A percentile compares a stretch with the other conserved stretches of the same genome.
phyloP scores from a whole-genome alignment of 2,113 vertebrate genomes.

The Phalacrocorax aristotelis region DNA sequence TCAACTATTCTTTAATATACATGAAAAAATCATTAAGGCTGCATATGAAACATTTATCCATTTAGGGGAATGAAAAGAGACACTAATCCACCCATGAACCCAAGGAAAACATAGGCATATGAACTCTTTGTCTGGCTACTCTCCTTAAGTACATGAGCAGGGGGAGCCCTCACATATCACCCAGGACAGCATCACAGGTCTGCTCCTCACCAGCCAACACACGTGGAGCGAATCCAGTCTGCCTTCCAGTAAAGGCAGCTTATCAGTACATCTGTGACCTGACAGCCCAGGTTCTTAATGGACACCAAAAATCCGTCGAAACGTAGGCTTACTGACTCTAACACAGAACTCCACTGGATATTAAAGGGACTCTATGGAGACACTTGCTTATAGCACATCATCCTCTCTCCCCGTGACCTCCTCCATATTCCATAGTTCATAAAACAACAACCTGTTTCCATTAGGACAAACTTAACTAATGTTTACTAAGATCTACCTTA shows the following conservation, averaged over 20 bases:
- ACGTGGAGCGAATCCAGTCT: rapidly evolving
- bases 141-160: rapidly evolving
- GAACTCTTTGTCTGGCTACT: not conserved
- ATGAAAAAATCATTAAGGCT: conserved; percentile 3
- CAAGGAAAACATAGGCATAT: not conserved
- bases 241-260: not conserved
- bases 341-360: not conserved
- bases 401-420: not conserved
- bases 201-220: not conserved
- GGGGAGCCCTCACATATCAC: not conserved
- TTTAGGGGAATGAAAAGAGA: not conserved
- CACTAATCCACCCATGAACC: not conserved
- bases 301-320: not conserved
- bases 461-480: not conserved
- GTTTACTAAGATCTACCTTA: not conserved
- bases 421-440: not conserved
- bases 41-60: not conserved
- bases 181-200: not conserved
- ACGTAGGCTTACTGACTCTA: not conserved
- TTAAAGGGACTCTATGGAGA: not conserved
- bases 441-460: not conserved
- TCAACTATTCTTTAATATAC: not conserved
- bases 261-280: not conserved
- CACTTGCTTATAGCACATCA: not conserved
- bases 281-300: not conserved